Evolutionary conservation across 2,113 vertebrate species (phyloP).

Genomic region (Nymphicus hollandicus): DNA sequence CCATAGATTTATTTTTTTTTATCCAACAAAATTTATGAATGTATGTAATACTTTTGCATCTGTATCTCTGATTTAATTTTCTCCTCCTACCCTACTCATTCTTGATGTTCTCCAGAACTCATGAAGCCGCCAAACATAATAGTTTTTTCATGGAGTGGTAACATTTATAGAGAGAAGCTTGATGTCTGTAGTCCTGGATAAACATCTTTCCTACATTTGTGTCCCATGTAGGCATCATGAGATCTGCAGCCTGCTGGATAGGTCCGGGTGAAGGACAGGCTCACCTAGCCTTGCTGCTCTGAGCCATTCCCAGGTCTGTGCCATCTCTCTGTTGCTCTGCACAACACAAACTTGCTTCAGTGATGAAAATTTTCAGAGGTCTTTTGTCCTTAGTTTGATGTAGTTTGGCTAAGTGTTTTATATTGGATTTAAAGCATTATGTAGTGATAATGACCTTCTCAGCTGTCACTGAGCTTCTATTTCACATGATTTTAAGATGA

Average conservation of each 20-base stretch:
- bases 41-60: background rate
- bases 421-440: background rate
- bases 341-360: rapidly evolving
- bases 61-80: background rate
- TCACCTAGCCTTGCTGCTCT: background rate
- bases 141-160: background rate
- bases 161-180: background rate
- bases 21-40: background rate
- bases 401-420: background rate
- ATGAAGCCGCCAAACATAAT: background rate
- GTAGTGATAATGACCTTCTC: background rate
- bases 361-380: background rate
- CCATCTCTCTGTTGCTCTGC: background rate
- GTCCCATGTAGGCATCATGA: background rate
- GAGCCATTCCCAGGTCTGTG: background rate
- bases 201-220: background rate
- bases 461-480: background rate
- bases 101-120: background rate
- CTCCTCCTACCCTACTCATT: background rate
- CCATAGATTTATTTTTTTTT: background rate
- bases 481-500: background rate
- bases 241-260: background rate
- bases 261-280: background rate
- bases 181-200: background rate
- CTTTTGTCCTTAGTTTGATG: background rate